Conservation (phyloP, 2,888 invertebrate genomes). For the Lasioglossum calceatum region DNA sequence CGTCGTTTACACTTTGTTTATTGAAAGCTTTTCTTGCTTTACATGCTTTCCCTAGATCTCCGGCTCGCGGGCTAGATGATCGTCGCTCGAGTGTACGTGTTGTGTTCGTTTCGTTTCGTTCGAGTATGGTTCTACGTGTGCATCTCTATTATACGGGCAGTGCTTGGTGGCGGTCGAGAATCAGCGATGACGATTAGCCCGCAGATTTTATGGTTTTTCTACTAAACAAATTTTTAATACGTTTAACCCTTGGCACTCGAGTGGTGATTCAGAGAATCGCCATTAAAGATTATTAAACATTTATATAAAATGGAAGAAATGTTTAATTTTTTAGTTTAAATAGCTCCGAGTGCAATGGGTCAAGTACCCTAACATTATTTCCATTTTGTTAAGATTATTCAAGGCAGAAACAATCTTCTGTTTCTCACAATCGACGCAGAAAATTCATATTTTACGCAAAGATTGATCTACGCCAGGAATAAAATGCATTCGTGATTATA, state of each 20-base stretch:
- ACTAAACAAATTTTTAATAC: too few species aligned
- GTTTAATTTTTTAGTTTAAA: too few species aligned
- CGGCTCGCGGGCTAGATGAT: neutral
- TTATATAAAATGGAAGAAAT: too few species aligned
- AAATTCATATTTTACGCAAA: neutral
- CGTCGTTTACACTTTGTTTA: slow-evolving; percentile 32
- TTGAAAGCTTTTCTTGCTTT: slow-evolving; percentile 8
- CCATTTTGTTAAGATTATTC: neutral
- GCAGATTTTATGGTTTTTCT: neutral
- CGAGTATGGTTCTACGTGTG: slow-evolving; percentile 52
- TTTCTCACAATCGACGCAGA: neutral
- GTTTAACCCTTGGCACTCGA: too few species aligned
- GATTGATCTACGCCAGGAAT: too few species aligned
- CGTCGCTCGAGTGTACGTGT: neutral
- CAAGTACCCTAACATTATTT: too few species aligned
- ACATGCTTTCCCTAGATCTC: slow-evolving; percentile 10
- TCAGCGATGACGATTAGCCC: neutral
- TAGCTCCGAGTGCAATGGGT: too few species aligned
- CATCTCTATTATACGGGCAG: slow-evolving; percentile 57
- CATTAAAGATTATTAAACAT: too few species aligned
- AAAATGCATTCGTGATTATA: too few species aligned
- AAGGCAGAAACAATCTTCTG: neutral
- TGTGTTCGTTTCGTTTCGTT: neutral
- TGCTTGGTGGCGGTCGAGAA: slow-evolving; percentile 28
- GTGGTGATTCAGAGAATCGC: too few species aligned